These are phyloP conservation scores for Pseudachorutes palmiensis DNA, from an alignment of 1,140 invertebrate species.

Conservation along the genomic window DNA sequence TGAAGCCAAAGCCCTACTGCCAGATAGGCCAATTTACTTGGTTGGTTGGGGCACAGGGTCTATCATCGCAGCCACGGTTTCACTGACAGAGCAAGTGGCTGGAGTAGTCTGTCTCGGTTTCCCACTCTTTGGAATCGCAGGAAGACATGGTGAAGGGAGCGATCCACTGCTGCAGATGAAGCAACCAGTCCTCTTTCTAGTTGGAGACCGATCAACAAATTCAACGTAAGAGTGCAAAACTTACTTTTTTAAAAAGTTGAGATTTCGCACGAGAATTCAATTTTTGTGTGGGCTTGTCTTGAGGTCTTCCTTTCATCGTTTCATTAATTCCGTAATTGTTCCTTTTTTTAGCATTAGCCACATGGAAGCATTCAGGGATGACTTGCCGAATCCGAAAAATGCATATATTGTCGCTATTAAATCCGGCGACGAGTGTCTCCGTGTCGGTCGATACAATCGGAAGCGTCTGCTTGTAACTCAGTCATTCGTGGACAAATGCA, in stretches of 20 bases:
- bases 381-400: slow-evolving; percentile 52
- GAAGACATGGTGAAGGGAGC: slow-evolving; percentile 5
- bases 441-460: slow-evolving; percentile 61
- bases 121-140: slow-evolving; percentile 17
- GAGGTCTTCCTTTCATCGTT: background rate
- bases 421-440: slow-evolving; percentile 65
- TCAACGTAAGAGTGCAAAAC: slow-evolving; percentile 15
- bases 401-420: slow-evolving; percentile 72
- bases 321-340: background rate
- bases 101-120: slow-evolving; percentile 33
- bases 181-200: slow-evolving; percentile 26
- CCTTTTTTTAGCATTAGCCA: no score
- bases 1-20: slow-evolving; percentile 58
- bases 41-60: slow-evolving; percentile 68
- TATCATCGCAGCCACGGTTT: slow-evolving; percentile 50
- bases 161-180: slow-evolving; percentile 20
- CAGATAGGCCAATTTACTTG: slow-evolving; percentile 63
- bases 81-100: slow-evolving; percentile 21
- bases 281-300: no score
- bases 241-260: background rate
- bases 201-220: slow-evolving; percentile 28
- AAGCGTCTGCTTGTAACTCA: slow-evolving; percentile 68
- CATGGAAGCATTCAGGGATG: slow-evolving; percentile 66
- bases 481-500: slow-evolving; percentile 67
- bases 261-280: no score